A percentile compares a stretch with the other conserved stretches of the same genome.
phyloP scores from a whole-genome alignment of 2,797 vertebrate species.

The Halcyon leucocephala region DNA sequence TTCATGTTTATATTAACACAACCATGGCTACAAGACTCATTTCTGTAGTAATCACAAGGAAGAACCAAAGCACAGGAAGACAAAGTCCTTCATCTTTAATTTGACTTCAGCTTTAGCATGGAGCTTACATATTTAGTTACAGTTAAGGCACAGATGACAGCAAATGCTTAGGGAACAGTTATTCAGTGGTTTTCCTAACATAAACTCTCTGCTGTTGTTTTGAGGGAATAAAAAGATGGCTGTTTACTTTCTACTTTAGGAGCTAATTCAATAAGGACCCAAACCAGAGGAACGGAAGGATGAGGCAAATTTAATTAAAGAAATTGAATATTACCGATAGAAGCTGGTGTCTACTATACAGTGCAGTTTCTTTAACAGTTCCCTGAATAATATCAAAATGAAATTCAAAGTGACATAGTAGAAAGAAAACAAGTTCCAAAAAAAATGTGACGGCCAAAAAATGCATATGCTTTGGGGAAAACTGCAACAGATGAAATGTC shows the following conservation, averaged over 20 bases:
- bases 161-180: background rate
- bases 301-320: background rate
- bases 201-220: background rate
- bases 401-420: background rate
- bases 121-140: background rate
- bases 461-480: background rate
- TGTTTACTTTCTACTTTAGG: background rate
- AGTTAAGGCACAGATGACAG: fast-evolving
- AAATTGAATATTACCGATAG: background rate
- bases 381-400: background rate
- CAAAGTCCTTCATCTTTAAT: background rate
- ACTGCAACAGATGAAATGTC: background rate
- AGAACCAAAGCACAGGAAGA: background rate
- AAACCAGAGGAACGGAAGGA: background rate
- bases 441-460: background rate
- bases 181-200: background rate
- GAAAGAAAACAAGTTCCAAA: background rate
- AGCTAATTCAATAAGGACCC: background rate
- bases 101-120: background rate
- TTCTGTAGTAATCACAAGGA: background rate
- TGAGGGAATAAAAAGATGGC: background rate
- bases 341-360: background rate
- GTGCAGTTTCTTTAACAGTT: background rate
- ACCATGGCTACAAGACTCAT: background rate
- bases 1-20: background rate